These are phyloP conservation scores for Tetragnatha montana DNA, from an alignment of 2,888 invertebrate species.

Conservation along the genomic window DNA sequence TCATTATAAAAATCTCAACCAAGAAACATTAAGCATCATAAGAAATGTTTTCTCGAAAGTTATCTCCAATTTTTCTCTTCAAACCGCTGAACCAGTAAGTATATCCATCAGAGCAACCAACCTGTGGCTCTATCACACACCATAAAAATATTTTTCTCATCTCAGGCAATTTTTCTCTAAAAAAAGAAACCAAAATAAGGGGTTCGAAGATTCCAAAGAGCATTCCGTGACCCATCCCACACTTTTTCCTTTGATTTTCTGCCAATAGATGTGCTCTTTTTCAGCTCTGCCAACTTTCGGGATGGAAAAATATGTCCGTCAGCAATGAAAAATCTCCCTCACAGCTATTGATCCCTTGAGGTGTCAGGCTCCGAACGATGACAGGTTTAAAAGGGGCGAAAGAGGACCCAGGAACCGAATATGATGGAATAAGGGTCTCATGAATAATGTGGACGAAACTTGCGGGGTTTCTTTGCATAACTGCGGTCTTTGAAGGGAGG, in stretches of 20 bases:
- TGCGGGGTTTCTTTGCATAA: too few relatives aligned
- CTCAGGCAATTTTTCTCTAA: too few relatives aligned
- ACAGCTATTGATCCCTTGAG: neutral
- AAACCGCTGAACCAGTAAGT: too few relatives aligned
- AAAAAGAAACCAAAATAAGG: too few relatives aligned
- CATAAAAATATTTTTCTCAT: too few relatives aligned
- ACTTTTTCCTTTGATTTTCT: neutral
- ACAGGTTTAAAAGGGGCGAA: neutral
- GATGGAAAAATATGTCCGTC: neutral
- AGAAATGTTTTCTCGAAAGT: too few relatives aligned
- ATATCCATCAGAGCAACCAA: too few relatives aligned
- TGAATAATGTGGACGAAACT: neutral
- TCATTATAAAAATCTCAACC: too few relatives aligned
- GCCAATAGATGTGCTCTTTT: neutral
- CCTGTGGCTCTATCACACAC: too few relatives aligned
- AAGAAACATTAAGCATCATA: too few relatives aligned
- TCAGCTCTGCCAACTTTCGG: neutral
- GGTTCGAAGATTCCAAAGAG: neutral
- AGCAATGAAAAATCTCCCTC: neutral
- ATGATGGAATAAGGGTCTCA: neutral
- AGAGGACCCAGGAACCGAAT: neutral
- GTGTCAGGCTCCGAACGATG: neutral
- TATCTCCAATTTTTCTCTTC: too few relatives aligned
- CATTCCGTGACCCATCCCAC: neutral
- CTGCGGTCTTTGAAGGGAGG: too few relatives aligned